Evolutionary conservation across 1,140 invertebrate genomes (phyloP), one percentile per base, ranked within the genome.

Genomic region (Neuroterus valhalla): DNA sequence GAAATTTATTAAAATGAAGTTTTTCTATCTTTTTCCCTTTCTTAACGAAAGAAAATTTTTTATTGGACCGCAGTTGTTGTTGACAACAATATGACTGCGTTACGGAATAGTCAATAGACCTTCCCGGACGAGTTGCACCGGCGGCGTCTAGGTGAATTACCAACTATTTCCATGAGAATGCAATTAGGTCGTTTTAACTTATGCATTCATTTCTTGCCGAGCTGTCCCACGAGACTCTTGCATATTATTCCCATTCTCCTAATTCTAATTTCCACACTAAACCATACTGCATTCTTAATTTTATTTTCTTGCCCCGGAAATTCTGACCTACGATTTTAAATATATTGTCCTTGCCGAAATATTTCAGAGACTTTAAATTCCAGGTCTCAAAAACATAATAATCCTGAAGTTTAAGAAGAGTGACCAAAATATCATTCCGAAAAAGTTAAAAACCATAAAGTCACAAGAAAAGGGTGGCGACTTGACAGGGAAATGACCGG

Each of bases 121-220:
- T 62, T 62, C 1, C 26, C 3, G 2, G 55, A 31, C 3, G 23
- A 3, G 42, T 4, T 21, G 19, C 52, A 48, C 10, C 50, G 15
- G 67, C 67, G 67, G 15, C 70, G 15, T 15, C 62, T 19, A 17
- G 14, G 70, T 50, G 45, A 46, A 70, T 50, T 70, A 46, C 46
- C n/a, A 73, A 23, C 21, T 43, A 81, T 81, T 81, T 76, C 23
- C 78, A 81, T 81, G 4, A 81, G 69, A 82, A 82, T 82, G 78
- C 73, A 82, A 82, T 80, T 77, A 77, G 79, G 77, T 80, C 76
- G 79, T 68, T 76, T 75, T 74, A 50, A 71, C 67, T 80, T 78
- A 81, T 77, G 75, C 68, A 79, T 78, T 79, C 70, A 70, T 62
- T 62, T 62, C 55, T 62, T 62, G 55, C 31, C 23, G 26, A 62